Percentiles rank a stretch among this genome's conserved stretches.
phyloP scores from a whole-genome alignment of 1,140 invertebrate species.

The Tetragonula clypearis region DNA sequence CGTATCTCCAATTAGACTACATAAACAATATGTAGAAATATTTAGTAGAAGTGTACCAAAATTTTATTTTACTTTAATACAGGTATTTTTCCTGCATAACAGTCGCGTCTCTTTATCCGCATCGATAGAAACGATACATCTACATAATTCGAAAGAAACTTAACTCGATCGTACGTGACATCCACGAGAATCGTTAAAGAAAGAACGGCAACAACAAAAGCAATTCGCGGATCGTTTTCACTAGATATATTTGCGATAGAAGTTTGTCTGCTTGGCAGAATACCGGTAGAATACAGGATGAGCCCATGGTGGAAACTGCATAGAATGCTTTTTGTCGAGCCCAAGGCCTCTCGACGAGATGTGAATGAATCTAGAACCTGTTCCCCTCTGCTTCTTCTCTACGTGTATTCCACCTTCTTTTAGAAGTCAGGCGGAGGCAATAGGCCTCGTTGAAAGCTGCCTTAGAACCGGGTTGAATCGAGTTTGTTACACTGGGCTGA shows the following conservation, averaged over 20 bases:
- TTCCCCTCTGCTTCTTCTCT: constrained; percentile 63
- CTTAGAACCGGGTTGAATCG: constrained; percentile 38
- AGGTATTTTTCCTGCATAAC: background rate
- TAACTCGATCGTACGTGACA: background rate
- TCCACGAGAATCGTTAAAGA: no score
- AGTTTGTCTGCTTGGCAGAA: constrained; percentile 3
- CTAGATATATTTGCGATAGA: constrained; percentile 39
- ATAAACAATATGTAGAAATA: no score
- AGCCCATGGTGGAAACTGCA: constrained; percentile 61
- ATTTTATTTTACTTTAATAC: background rate
- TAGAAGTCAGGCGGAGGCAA: constrained; percentile 50
- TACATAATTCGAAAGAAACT: background rate
- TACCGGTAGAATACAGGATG: constrained; percentile 47
- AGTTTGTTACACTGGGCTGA: constrained; percentile 24
- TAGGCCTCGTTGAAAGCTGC: constrained; percentile 59
- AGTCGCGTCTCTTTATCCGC: background rate
- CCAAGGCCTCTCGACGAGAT: constrained; percentile 70
- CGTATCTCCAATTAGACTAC: no score
- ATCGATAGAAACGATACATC: background rate
- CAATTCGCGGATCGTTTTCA: background rate
- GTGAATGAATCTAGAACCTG: constrained; percentile 77
- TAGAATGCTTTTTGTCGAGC: constrained; percentile 65
- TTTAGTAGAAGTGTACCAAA: no score
- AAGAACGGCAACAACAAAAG: background rate
- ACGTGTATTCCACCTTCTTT: constrained; percentile 64